These are phyloP conservation scores for Empis stercorea DNA, from an alignment of 2,888 invertebrate genomes.

Conservation along the genomic window DNA sequence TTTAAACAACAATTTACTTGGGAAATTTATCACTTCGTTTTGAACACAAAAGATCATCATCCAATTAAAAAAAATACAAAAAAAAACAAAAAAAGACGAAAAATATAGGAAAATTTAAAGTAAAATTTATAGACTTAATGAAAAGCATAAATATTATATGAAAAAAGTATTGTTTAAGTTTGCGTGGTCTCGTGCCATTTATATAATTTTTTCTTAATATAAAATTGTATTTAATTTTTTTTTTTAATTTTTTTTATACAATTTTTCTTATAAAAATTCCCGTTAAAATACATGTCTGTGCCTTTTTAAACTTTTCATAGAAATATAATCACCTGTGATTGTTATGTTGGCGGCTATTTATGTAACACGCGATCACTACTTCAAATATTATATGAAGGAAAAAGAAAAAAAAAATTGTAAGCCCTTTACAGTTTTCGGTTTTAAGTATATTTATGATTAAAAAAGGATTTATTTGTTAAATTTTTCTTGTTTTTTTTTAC, in stretches of 20 bases:
- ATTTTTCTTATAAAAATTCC: background rate
- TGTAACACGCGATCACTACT: background rate
- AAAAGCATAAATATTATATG: background rate
- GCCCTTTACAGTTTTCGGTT: background rate
- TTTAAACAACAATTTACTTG: too few species aligned
- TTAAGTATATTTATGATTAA: too few species aligned
- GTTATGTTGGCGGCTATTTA: slow-evolving; percentile 1
- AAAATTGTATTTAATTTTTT: background rate
- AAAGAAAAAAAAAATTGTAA: background rate
- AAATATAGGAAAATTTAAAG: background rate
- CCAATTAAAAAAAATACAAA: background rate
- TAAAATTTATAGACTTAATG: background rate
- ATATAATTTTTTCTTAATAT: background rate
- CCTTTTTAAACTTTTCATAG: background rate
- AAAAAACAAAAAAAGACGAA: background rate
- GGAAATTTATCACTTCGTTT: too few species aligned
- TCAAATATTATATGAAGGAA: background rate
- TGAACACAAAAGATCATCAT: background rate
- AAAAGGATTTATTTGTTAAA: background rate
- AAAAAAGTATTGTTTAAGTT: background rate
- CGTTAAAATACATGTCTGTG: too few species aligned
- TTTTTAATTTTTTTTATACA: too few species aligned
- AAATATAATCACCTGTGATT: slow-evolving; percentile 1
- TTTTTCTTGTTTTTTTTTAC: too few species aligned
- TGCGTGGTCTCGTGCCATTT: background rate